A percentile compares a stretch with the other conserved stretches of the same genome.
These are phyloP conservation scores for Rambutsinella grinnellia DNA, from an alignment of 2,888 invertebrate species.

Conservation along the genomic window DNA sequence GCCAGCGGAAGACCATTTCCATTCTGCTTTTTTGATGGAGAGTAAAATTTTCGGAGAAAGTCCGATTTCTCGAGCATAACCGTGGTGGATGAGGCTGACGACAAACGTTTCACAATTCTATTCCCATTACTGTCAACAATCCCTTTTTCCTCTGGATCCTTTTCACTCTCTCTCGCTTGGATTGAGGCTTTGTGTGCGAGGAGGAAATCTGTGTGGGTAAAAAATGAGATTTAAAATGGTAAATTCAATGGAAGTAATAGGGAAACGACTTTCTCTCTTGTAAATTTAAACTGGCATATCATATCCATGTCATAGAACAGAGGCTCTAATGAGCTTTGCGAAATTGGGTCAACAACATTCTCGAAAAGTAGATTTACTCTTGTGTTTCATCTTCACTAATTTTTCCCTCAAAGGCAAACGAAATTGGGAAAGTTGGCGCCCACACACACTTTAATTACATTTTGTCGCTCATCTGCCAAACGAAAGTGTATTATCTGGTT, in stretches of 20 bases:
- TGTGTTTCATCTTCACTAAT: no score
- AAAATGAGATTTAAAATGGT: not conserved
- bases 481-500: no score
- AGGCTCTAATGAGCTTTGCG: not conserved
- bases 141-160: not conserved
- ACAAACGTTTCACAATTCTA: not conserved
- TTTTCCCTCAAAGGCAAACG: not conserved
- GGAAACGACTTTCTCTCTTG: no score
- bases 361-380: no score
- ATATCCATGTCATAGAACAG: no score
- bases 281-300: no score
- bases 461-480: not conserved
- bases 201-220: slow-evolving; percentile 49
- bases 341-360: no score
- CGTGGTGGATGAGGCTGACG: slow-evolving; percentile 3
- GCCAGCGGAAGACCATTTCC: not conserved
- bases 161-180: slow-evolving; percentile 38
- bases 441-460: not conserved
- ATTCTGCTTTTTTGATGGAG: slow-evolving; percentile 6
- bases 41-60: slow-evolving; percentile 42
- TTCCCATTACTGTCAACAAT: not conserved
- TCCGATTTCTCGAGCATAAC: slow-evolving; percentile 34
- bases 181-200: slow-evolving; percentile 47
- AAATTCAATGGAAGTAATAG: not conserved
- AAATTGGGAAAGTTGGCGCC: not conserved